Conservation (phyloP, 2,113 vertebrate species). For the Cynopterus brachyotis region DNA sequence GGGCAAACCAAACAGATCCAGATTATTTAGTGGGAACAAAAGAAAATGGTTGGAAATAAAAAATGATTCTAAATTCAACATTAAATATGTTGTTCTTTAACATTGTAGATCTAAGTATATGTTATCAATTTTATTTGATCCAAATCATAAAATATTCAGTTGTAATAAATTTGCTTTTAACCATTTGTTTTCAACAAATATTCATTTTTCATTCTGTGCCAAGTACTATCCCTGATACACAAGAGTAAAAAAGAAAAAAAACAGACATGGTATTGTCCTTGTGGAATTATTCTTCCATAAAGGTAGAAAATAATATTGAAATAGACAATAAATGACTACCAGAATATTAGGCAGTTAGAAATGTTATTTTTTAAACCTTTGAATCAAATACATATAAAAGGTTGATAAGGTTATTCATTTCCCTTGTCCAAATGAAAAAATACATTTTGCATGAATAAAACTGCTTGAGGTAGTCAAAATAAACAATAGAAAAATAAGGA, state of each 20-base stretch:
- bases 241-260: constrained; percentile 9
- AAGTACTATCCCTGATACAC: neutral
- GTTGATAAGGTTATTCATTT: neutral
- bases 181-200: constrained; percentile 46
- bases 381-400: constrained; percentile 12
- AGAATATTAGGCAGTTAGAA: neutral
- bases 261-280: neutral
- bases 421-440: constrained; percentile 32
- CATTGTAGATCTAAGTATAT: neutral
- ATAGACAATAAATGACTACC: neutral
- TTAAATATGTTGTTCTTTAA: neutral
- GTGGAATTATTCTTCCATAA: neutral
- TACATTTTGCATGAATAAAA: constrained; percentile 22
- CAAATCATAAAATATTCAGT: constrained; percentile 34
- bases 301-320: constrained; percentile 42
- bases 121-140: constrained; percentile 43
- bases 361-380: neutral
- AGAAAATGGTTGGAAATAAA: constrained; percentile 21
- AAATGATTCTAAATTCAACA: neutral
- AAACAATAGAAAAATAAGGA: neutral
- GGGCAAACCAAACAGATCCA: constrained; percentile 4
- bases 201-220: neutral
- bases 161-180: neutral
- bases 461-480: neutral
- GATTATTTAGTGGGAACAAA: constrained; percentile 12